These are phyloP conservation scores for Petrocephalus microphthalmus DNA, from an alignment of 2,113 vertebrate species.

Conservation along the genomic window DNA sequence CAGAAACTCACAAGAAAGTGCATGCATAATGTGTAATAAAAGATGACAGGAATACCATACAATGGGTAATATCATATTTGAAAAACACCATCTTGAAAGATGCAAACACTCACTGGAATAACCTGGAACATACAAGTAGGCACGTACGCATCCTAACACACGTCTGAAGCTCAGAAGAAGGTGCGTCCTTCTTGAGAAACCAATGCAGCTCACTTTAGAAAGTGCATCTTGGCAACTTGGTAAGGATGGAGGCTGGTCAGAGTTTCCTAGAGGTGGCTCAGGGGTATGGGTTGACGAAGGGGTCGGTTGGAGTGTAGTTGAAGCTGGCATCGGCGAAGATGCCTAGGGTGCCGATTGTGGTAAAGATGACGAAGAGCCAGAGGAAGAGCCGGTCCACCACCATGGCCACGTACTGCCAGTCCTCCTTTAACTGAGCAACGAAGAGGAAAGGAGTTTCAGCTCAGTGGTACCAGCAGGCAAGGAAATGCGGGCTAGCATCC, in stretches of 20 bases:
- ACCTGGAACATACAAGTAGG: neutral
- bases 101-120: neutral
- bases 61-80: neutral
- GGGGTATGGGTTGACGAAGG: conserved; percentile 45
- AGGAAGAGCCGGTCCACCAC: conserved; percentile 72
- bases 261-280: neutral
- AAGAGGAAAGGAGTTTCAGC: neutral
- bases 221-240: neutral
- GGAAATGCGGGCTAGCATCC: neutral
- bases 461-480: neutral
- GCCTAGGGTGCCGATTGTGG: conserved; percentile 64
- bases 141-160: neutral
- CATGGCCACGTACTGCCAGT: conserved; percentile 76
- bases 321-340: conserved; percentile 64
- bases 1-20: neutral
- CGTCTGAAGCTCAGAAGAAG: neutral
- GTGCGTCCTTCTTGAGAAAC: neutral
- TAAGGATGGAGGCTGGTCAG: neutral
- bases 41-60: neutral
- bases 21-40: neutral
- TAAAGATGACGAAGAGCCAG: conserved; percentile 67
- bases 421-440: conserved; percentile 58
- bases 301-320: conserved; percentile 61
- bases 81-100: neutral
- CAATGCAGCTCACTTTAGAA: neutral